A percentile compares a stretch with the other conserved stretches of the same genome.
Evolutionary conservation across 2,888 invertebrate species (phyloP).

Genomic region (Aporophyla lueneburgensis): DNA sequence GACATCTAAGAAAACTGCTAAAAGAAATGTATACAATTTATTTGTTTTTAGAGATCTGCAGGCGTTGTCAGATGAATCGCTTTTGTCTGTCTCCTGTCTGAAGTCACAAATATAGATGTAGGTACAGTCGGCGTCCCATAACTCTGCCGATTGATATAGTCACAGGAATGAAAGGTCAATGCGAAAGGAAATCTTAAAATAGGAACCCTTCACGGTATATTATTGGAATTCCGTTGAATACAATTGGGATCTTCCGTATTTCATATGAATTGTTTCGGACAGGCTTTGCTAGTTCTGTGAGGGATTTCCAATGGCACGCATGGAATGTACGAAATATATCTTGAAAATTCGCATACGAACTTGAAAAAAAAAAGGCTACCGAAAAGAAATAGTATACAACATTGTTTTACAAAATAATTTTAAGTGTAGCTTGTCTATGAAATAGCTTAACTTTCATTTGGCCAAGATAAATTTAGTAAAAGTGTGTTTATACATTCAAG

Average conservation of each 20-base stretch:
- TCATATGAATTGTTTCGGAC: conserved; percentile 58
- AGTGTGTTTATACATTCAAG: too few species aligned
- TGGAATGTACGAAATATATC: conserved; percentile 49
- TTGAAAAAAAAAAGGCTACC: background rate
- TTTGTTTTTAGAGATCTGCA: conserved; percentile 37
- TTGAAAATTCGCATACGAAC: background rate
- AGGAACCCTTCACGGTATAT: conserved; percentile 61
- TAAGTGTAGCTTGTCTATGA: too few species aligned
- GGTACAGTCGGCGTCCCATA: conserved; percentile 34
- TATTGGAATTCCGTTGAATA: conserved; percentile 65
- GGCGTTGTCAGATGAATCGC: conserved; percentile 40
- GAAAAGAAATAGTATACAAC: background rate
- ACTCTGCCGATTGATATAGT: conserved; percentile 58
- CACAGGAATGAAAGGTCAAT: conserved; percentile 60
- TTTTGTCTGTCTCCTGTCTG: conserved; percentile 48
- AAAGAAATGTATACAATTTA: conserved; percentile 21
- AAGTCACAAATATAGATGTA: conserved; percentile 44
- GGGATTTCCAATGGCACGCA: conserved; percentile 41
- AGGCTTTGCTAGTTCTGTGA: conserved; percentile 37
- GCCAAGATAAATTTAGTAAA: too few species aligned
- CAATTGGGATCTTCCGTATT: conserved; percentile 56
- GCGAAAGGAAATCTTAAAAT: conserved; percentile 62
- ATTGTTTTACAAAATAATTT: background rate
- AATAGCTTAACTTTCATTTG: too few species aligned
- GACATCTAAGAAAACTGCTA: conserved; percentile 11